Percentiles rank a stretch among this genome's conserved stretches.
Conservation (phyloP, 2,113 vertebrate genomes). For the rabbit (Oryctolagus cuniculus) region DNA sequence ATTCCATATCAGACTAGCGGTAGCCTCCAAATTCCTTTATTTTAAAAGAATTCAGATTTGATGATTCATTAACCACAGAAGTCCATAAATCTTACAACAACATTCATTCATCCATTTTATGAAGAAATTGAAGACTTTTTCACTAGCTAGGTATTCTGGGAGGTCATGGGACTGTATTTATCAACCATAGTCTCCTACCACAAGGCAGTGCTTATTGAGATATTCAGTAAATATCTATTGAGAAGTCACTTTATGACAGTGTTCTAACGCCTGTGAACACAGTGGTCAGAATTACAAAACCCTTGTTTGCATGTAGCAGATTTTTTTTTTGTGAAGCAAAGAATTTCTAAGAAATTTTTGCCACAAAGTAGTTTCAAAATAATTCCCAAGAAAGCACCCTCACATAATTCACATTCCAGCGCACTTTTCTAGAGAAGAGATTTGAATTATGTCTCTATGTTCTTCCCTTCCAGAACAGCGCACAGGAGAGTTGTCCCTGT, state of each 20-base stretch:
- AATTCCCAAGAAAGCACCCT: background rate
- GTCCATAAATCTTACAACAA: background rate
- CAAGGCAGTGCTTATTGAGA: background rate
- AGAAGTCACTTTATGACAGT: background rate
- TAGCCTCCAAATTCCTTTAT: background rate
- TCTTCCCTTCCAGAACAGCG: background rate
- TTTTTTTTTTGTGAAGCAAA: background rate
- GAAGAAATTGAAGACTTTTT: slow-evolving; percentile 25
- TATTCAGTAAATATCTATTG: background rate
- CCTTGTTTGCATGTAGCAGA: background rate
- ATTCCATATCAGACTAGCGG: background rate
- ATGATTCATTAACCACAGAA: slow-evolving; percentile 2
- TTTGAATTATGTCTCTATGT: background rate
- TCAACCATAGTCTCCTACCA: background rate
- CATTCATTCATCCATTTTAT: background rate
- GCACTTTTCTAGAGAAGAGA: background rate
- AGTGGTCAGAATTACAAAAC: background rate
- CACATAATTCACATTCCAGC: background rate
- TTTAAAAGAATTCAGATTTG: slow-evolving; percentile 1
- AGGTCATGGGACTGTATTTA: background rate
- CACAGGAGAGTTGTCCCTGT: background rate
- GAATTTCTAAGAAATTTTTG: background rate
- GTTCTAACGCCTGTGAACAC: background rate
- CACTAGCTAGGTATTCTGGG: background rate
- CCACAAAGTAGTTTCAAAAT: background rate